phyloP scores from a whole-genome alignment of 2,113 vertebrate species.

The Kryptolebias marmoratus region DNA sequence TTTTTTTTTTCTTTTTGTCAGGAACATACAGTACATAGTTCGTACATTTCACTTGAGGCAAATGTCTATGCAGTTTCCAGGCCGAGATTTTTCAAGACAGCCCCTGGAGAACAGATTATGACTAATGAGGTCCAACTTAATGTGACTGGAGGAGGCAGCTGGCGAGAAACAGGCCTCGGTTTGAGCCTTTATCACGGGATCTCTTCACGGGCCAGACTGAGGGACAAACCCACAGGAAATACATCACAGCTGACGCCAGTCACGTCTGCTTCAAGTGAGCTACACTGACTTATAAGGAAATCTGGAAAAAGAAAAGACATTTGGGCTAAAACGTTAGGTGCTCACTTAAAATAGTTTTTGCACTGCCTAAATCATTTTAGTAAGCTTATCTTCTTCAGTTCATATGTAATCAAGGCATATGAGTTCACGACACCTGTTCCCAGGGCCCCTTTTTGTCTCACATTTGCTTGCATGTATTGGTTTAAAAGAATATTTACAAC shows the following conservation, averaged over 20 bases:
- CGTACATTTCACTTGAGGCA: constrained; percentile 52
- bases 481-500: constrained; percentile 16
- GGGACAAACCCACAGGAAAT: constrained; percentile 77
- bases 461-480: constrained; percentile 6
- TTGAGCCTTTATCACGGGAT: constrained; percentile 74
- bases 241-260: constrained; percentile 51
- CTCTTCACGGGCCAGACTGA: constrained; percentile 60
- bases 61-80: constrained; percentile 58
- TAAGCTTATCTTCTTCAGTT: neutral
- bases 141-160: constrained; percentile 73
- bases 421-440: constrained; percentile 65
- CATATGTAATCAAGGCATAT: neutral
- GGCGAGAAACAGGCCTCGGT: constrained; percentile 54
- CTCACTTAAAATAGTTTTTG: neutral
- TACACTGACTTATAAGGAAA: constrained; percentile 65
- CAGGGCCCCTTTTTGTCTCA: neutral
- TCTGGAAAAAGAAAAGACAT: constrained; percentile 19
- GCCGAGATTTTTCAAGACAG: constrained; percentile 67
- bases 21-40: constrained; percentile 34
- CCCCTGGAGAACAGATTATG: constrained; percentile 78
- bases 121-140: constrained; percentile 79
- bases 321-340: neutral
- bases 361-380: neutral
- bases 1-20: constrained; percentile 44
- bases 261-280: constrained; percentile 54